These are phyloP conservation scores for Rhinichthys osculus DNA, from an alignment of 2,797 vertebrate genomes.

Conservation along the genomic window DNA sequence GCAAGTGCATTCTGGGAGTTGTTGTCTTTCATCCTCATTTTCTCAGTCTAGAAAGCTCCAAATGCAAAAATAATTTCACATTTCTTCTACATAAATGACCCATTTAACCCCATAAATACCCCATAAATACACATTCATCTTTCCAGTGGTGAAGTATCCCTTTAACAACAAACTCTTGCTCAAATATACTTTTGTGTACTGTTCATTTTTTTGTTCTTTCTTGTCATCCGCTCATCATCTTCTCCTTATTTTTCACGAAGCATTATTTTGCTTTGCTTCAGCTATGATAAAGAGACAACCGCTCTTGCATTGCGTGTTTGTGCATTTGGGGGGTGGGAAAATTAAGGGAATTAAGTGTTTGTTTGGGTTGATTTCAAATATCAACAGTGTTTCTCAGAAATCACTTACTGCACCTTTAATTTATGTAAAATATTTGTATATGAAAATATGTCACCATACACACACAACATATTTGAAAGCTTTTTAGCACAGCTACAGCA, in stretches of 20 bases:
- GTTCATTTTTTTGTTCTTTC: neutral
- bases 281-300: neutral
- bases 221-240: no score
- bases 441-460: neutral
- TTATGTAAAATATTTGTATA: neutral
- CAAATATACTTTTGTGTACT: neutral
- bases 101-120: no score
- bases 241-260: neutral
- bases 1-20: no score
- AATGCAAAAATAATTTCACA: no score
- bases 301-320: neutral
- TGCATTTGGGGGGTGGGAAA: no score
- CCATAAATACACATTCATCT: no score
- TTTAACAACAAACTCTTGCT: neutral
- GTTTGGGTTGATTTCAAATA: neutral
- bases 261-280: neutral
- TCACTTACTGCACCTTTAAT: neutral
- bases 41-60: no score
- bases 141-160: no score
- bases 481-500: conserved; percentile 15
- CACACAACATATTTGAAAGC: neutral
- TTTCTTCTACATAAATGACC: no score
- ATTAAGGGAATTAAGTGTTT: neutral
- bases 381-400: neutral
- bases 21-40: no score